phyloP scores from a whole-genome alignment of 2,888 invertebrate genomes.

The Tinea trinotella region DNA sequence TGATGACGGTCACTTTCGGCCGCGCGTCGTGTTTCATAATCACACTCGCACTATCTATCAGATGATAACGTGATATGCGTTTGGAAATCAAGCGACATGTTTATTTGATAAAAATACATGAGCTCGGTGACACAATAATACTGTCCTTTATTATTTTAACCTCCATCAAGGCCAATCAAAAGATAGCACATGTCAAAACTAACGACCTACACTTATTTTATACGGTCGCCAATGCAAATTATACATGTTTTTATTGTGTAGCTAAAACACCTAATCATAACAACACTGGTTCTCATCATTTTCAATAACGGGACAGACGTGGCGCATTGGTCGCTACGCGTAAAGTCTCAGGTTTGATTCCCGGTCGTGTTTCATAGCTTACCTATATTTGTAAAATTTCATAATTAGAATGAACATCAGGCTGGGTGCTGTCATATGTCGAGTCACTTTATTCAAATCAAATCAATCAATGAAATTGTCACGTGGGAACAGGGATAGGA shows the following conservation, averaged over 20 bases:
- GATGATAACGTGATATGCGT: neutral
- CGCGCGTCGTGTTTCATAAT: constrained; percentile 1
- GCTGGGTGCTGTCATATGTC: too few species aligned
- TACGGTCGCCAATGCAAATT: neutral
- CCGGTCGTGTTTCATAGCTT: too few species aligned
- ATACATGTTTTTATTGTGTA: neutral
- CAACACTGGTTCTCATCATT: too few species aligned
- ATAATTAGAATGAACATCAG: too few species aligned
- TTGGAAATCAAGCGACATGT: neutral
- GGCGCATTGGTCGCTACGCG: too few species aligned
- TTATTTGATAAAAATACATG: constrained; percentile 4
- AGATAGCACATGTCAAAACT: neutral
- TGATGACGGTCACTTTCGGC: constrained; percentile 4
- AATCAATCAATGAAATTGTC: too few species aligned
- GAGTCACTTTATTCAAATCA: too few species aligned
- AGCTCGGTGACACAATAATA: constrained; percentile 9
- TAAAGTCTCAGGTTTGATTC: too few species aligned
- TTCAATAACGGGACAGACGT: too few species aligned
- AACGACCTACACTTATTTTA: constrained; percentile 3
- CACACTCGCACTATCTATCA: constrained; percentile 1
- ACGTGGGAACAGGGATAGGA: too few species aligned
- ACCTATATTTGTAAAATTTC: too few species aligned
- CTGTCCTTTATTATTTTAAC: constrained; percentile 10
- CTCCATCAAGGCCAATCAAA: neutral
- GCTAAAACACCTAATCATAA: neutral